Evolutionary conservation across 2,888 invertebrate genomes (phyloP).

Genomic region (Parapristionchus giblindavisi): DNA sequence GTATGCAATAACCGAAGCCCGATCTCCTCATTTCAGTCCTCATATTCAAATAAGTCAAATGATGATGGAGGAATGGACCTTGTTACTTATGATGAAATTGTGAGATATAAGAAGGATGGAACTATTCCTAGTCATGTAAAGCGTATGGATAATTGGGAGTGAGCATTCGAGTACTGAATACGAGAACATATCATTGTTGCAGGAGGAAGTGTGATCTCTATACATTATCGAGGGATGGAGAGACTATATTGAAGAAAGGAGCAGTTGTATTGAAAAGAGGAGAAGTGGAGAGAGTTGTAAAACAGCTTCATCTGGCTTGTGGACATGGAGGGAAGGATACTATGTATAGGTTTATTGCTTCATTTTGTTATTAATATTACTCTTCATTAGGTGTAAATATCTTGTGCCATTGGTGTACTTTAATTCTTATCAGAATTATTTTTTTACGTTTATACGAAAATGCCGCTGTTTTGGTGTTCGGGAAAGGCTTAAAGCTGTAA

Average conservation of each 20-base stretch:
- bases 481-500: too few relatives aligned
- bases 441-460: too few relatives aligned
- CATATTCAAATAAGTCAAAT: too few relatives aligned
- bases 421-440: neutral
- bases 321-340: neutral
- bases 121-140: constrained; percentile 16
- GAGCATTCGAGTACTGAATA: too few relatives aligned
- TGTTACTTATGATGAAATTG: constrained; percentile 9
- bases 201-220: neutral
- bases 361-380: too few relatives aligned
- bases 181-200: too few relatives aligned
- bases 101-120: constrained; percentile 10
- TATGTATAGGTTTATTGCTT: too few relatives aligned
- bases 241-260: neutral
- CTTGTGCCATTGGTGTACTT: neutral
- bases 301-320: neutral
- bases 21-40: too few relatives aligned
- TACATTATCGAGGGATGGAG: neutral
- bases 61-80: constrained; percentile 28
- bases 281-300: constrained; percentile 5
- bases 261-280: constrained; percentile 12
- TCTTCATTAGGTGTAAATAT: neutral
- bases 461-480: too few relatives aligned
- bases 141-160: too few relatives aligned
- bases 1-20: too few relatives aligned